These are phyloP conservation scores for Trichacis sp. DNA, from an alignment of 2,888 invertebrate genomes.

Conservation along the genomic window DNA sequence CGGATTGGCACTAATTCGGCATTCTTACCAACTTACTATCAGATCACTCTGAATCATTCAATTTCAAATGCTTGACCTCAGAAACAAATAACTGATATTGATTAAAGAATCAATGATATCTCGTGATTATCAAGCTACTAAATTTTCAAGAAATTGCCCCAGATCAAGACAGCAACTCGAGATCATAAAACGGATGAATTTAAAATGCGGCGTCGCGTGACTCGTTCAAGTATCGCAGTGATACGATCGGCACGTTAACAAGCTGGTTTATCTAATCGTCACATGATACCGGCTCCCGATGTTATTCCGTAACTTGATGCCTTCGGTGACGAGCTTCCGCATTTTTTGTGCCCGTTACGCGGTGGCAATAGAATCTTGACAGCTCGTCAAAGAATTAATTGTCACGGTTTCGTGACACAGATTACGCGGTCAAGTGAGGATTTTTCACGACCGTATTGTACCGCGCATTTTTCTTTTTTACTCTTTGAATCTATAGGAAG, in stretches of 20 bases:
- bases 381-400: not conserved
- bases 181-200: too few species aligned
- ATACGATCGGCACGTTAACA: slow-evolving; percentile 1
- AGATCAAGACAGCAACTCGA: too few species aligned
- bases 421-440: slow-evolving; percentile 24
- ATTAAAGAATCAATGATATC: too few species aligned
- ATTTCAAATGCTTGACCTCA: too few species aligned
- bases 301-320: not conserved
- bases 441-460: slow-evolving; percentile 16
- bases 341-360: not conserved
- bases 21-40: too few species aligned
- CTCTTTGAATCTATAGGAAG: not conserved
- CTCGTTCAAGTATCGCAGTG: not conserved
- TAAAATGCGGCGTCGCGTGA: not conserved
- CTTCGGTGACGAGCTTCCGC: not conserved
- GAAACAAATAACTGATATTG: too few species aligned
- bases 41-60: too few species aligned
- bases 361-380: not conserved
- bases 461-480: slow-evolving; percentile 14
- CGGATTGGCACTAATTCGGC: too few species aligned
- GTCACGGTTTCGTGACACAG: not conserved
- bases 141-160: too few species aligned
- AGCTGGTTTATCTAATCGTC: slow-evolving; percentile 2
- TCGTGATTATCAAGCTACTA: too few species aligned
- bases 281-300: not conserved